phyloP scores from a whole-genome alignment of 2,888 invertebrate species.

The Apamea monoglypha region DNA sequence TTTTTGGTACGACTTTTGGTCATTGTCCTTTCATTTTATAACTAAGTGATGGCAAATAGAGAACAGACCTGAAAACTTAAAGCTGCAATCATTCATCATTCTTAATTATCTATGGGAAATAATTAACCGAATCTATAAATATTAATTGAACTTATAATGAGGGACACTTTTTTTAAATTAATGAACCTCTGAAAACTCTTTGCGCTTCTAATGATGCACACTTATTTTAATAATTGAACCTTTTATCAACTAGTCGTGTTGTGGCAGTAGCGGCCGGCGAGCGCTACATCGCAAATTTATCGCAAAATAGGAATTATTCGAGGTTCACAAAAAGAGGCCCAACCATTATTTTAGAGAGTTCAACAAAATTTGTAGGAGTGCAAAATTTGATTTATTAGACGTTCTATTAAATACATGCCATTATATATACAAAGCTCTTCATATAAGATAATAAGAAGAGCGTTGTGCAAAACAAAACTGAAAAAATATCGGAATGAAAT shows the following conservation, averaged over 20 bases:
- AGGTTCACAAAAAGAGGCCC: not conserved
- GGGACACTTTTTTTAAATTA: not conserved
- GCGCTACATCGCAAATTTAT: not conserved
- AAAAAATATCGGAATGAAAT: slow-evolving; percentile 18
- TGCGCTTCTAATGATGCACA: not conserved
- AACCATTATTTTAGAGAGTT: not conserved
- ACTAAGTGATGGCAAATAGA: not conserved
- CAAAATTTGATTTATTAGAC: not conserved
- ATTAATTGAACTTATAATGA: not conserved
- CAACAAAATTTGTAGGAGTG: not conserved
- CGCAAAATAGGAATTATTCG: not conserved
- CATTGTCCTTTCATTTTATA: no score
- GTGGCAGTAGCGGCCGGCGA: not conserved
- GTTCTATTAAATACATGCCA: not conserved
- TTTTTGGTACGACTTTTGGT: no score
- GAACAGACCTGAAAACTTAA: not conserved
- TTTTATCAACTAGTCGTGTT: not conserved
- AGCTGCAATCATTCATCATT: not conserved
- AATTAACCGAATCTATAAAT: not conserved
- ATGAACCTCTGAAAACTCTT: not conserved
- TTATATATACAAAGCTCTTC: not conserved
- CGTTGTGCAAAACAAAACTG: slow-evolving; percentile 3
- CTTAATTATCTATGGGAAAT: not conserved
- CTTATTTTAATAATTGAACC: not conserved
- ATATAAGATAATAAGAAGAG: no score